Percentiles rank a stretch among this genome's conserved stretches.
These are phyloP conservation scores for Agraylea sexmaculata DNA, from an alignment of 1,140 invertebrate species.

Conservation along the genomic window DNA sequence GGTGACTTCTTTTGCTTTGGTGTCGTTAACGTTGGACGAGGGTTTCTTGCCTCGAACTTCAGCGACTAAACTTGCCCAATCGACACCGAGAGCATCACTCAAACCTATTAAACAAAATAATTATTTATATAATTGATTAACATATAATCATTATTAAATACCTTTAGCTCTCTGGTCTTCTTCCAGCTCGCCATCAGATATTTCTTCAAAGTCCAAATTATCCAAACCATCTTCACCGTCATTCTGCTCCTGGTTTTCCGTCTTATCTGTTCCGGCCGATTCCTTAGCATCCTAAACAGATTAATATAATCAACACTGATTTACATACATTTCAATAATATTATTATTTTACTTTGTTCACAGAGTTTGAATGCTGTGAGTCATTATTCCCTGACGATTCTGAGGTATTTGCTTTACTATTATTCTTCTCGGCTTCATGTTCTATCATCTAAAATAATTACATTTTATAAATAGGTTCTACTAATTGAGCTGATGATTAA, in stretches of 20 bases:
- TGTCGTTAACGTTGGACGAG: conserved; percentile 27
- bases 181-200: conserved; percentile 77
- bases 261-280: conserved; percentile 25
- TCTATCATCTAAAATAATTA: conserved; percentile 17
- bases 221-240: conserved; percentile 59
- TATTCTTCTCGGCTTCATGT: conserved; percentile 13
- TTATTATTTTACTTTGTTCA: conserved; percentile 11
- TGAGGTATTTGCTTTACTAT: conserved; percentile 7
- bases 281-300: conserved; percentile 9
- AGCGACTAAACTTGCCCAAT: conserved; percentile 79
- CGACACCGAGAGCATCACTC: conserved; percentile 79
- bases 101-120: conserved; percentile 48
- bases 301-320: neutral
- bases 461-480: conserved; percentile 4
- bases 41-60: conserved; percentile 53
- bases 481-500: conserved; percentile 1
- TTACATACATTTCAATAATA: neutral
- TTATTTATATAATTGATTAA: conserved; percentile 1
- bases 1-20: conserved; percentile 33
- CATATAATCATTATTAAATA: conserved; percentile 1
- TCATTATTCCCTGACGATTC: conserved; percentile 6
- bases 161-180: conserved; percentile 45
- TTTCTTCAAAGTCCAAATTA: conserved; percentile 77
- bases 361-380: conserved; percentile 5
- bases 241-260: conserved; percentile 32